A percentile compares a stretch with the other conserved stretches of the same genome.
Evolutionary conservation across 2,797 vertebrate genomes (phyloP).

Genomic region (Alfaro cultratus): DNA sequence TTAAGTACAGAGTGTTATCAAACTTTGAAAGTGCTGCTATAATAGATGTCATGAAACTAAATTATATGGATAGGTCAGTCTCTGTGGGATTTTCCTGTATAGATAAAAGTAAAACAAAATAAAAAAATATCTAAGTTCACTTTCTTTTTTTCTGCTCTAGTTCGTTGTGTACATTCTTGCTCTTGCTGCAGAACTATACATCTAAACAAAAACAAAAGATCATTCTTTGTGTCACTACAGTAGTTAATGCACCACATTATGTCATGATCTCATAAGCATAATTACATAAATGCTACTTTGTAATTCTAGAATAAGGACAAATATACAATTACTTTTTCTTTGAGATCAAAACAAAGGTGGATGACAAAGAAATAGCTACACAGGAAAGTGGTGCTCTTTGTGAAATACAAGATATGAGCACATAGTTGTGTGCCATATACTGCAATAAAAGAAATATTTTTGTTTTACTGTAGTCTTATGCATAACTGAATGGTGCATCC

Average conservation of each 20-base stretch:
- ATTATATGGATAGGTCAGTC: not conserved
- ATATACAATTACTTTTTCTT: not conserved
- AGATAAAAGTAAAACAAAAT: not conserved
- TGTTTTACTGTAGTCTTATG: not conserved
- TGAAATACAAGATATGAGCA: not conserved
- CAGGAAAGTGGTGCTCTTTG: not conserved
- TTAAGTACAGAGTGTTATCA: constrained; percentile 1
- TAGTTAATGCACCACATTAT: constrained; percentile 12
- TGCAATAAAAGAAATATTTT: not conserved
- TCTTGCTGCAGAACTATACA: constrained; percentile 43
- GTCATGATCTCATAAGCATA: constrained; percentile 24
- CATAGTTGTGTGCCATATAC: not conserved
- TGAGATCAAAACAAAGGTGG: not conserved
- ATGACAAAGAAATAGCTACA: not conserved
- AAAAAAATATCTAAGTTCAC: constrained; percentile 36
- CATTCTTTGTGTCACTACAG: constrained; percentile 36
- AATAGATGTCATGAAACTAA: not conserved
- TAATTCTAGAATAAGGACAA: not conserved
- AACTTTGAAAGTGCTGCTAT: not conserved
- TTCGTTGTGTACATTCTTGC: constrained; percentile 19
- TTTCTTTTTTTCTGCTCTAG: constrained; percentile 8
- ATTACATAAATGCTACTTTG: constrained; percentile 17
- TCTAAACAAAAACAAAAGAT: constrained; percentile 45
- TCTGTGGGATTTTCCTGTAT: not conserved
- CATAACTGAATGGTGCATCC: not conserved